Percentiles rank a stretch among this genome's conserved stretches.
Evolutionary conservation across 2,113 vertebrate species (phyloP).

Genomic region (Mastomys coucha): DNA sequence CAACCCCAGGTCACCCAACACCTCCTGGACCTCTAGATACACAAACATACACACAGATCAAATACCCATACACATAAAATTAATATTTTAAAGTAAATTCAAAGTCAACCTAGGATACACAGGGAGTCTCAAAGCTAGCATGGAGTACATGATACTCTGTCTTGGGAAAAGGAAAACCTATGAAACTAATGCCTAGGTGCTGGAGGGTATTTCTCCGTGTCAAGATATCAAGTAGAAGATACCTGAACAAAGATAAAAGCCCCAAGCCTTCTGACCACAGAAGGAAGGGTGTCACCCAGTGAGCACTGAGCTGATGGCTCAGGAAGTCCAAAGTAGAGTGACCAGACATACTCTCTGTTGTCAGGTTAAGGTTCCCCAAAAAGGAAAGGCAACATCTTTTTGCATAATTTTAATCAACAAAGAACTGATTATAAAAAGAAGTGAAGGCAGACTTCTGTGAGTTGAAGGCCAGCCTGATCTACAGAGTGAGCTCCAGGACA

Average conservation of each 20-base stretch:
- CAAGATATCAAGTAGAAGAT: neutral
- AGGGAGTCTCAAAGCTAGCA: neutral
- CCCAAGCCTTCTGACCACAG: neutral
- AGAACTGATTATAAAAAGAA: conserved; percentile 31
- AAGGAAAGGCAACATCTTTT: neutral
- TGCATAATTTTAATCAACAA: conserved; percentile 45
- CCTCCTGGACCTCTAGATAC: neutral
- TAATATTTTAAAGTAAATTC: neutral
- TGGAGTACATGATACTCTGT: neutral
- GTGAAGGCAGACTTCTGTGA: neutral
- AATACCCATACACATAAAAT: neutral
- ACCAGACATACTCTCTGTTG: neutral
- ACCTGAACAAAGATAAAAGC: neutral
- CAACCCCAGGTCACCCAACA: neutral
- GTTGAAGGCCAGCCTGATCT: neutral
- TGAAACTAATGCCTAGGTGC: neutral
- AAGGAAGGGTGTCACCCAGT: neutral
- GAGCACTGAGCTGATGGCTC: neutral
- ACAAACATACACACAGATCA: neutral
- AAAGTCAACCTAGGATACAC: neutral
- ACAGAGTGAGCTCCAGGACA: neutral
- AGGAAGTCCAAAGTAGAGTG: neutral
- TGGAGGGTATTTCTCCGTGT: neutral
- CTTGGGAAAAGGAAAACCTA: neutral
- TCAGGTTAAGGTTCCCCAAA: conserved; percentile 38